phyloP scores from a whole-genome alignment of 2,797 vertebrate species.

The Coreius guichenoti region DNA sequence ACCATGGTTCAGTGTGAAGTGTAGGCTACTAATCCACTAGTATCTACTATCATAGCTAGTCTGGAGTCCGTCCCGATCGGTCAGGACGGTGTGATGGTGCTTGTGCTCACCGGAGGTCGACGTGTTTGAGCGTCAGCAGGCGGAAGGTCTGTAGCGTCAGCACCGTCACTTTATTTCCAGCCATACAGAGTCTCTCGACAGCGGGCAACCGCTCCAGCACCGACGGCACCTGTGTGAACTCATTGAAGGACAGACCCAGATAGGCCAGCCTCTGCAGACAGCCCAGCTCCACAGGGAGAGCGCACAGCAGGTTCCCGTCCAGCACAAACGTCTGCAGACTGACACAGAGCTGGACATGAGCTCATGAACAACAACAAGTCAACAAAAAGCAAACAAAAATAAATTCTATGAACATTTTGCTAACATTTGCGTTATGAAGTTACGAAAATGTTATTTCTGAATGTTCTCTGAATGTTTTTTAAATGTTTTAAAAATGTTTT shows the following conservation, averaged over 20 bases:
- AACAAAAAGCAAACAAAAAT: background rate
- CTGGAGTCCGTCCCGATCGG: background rate
- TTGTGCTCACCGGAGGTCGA: slow-evolving; percentile 88
- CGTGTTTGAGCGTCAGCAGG: slow-evolving; percentile 90
- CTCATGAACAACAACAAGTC: background rate
- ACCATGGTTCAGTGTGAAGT: background rate
- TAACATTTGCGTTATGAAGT: background rate
- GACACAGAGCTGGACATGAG: slow-evolving; percentile 24
- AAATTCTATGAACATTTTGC: background rate
- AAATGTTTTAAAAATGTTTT: too few species aligned
- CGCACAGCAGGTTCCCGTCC: slow-evolving; percentile 93
- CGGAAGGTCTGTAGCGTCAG: slow-evolving; percentile 85
- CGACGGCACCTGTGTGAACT: slow-evolving; percentile 88
- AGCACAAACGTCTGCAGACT: slow-evolving; percentile 95
- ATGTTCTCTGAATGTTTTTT: too few species aligned
- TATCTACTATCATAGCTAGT: background rate
- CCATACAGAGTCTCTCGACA: slow-evolving; percentile 95
- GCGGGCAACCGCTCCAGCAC: slow-evolving; percentile 88
- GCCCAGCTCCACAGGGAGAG: slow-evolving; percentile 88
- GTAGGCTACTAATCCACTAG: background rate
- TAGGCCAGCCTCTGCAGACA: slow-evolving; percentile 89
- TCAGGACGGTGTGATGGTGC: background rate
- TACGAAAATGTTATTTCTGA: background rate
- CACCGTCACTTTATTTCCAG: slow-evolving; percentile 88
- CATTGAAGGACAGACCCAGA: slow-evolving; percentile 94